These are phyloP conservation scores for Argentina silus DNA, from an alignment of 2,797 vertebrate genomes.

Conservation along the genomic window DNA sequence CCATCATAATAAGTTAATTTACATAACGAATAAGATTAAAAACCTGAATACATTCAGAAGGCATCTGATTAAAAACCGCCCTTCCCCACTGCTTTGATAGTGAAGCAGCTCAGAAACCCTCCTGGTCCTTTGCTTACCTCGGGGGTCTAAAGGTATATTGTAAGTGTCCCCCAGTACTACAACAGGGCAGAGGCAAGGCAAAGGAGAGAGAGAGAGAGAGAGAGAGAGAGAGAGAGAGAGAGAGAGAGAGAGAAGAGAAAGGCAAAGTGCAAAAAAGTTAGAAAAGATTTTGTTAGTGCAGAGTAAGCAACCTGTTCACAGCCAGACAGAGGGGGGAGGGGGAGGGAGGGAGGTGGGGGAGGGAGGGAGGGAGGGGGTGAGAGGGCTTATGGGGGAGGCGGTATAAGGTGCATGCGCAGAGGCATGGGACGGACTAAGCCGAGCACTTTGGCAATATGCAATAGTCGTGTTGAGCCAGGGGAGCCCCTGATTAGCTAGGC, in stretches of 20 bases:
- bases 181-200: constrained; percentile 82
- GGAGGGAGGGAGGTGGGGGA: constrained; percentile 27
- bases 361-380: neutral
- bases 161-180: constrained; percentile 99
- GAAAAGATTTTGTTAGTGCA: constrained; percentile 79
- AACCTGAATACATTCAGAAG: neutral
- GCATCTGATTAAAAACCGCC: neutral
- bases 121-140: constrained; percentile 89
- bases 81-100: neutral
- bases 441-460: neutral
- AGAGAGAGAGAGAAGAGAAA: constrained; percentile 72
- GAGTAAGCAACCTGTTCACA: constrained; percentile 69
- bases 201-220: constrained; percentile 74
- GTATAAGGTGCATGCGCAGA: neutral
- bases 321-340: constrained; percentile 53
- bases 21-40: neutral
- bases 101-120: neutral
- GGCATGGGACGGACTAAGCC: neutral
- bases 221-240: constrained; percentile 70
- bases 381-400: neutral
- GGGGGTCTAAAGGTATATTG: constrained; percentile 99
- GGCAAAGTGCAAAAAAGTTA: constrained; percentile 86
- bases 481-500: neutral
- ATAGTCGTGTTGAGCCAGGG: neutral
- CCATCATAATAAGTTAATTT: neutral